phyloP scores from a whole-genome alignment of 2,797 vertebrate genomes.

The Parambassis ranga region DNA sequence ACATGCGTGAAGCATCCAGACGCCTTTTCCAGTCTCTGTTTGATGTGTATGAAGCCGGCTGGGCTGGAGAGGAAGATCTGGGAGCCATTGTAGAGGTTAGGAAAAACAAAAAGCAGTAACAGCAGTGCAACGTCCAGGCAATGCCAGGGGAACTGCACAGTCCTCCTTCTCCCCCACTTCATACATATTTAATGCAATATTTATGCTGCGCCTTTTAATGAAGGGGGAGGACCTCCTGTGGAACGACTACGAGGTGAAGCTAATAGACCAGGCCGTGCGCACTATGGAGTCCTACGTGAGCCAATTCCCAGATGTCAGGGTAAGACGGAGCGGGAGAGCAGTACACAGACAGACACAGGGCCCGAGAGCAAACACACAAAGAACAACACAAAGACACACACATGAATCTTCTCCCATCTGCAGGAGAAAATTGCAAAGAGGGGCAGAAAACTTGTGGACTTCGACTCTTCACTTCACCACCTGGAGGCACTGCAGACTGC shows the following conservation, averaged over 20 bases:
- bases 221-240: slow-evolving; percentile 94
- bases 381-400: background rate
- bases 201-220: slow-evolving; percentile 19
- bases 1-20: slow-evolving; percentile 92
- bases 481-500: slow-evolving; percentile 90
- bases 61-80: slow-evolving; percentile 87
- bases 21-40: slow-evolving; percentile 90
- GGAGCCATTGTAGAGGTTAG: slow-evolving; percentile 86
- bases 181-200: slow-evolving; percentile 42
- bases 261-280: slow-evolving; percentile 87
- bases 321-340: slow-evolving; percentile 49
- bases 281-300: slow-evolving; percentile 92
- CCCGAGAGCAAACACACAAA: slow-evolving; percentile 20
- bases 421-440: slow-evolving; percentile 95
- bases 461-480: slow-evolving; percentile 92
- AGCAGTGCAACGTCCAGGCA: background rate
- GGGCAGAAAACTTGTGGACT: slow-evolving; percentile 94
- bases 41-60: slow-evolving; percentile 87
- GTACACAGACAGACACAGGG: background rate
- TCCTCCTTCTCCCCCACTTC: background rate
- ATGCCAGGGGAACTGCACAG: background rate
- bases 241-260: slow-evolving; percentile 94
- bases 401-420: background rate
- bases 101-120: background rate
- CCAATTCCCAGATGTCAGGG: slow-evolving; percentile 92